phyloP scores from a whole-genome alignment of 2,113 vertebrate genomes.

The Corynorhinus townsendii region DNA sequence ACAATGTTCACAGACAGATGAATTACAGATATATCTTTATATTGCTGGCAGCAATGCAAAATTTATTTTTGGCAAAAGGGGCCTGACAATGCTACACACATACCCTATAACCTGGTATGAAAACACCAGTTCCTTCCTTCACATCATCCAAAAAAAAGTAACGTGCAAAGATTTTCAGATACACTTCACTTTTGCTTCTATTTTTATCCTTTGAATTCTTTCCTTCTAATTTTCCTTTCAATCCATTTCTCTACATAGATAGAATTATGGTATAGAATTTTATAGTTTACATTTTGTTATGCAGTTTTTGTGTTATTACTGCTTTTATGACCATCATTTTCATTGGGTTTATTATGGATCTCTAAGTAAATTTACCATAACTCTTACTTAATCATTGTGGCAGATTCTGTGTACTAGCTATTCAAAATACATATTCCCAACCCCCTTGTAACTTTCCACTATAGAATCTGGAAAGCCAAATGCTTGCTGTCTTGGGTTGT shows the following conservation, averaged over 20 bases:
- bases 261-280: background rate
- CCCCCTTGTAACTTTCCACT: background rate
- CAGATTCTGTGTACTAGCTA: background rate
- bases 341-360: background rate
- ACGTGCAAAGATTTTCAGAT: background rate
- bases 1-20: background rate
- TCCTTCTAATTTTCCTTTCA: slow-evolving; percentile 3
- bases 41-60: background rate
- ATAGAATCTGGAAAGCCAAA: background rate
- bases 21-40: background rate
- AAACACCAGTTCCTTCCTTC: background rate
- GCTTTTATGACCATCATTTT: background rate
- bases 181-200: background rate
- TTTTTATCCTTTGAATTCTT: slow-evolving; percentile 2
- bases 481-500: background rate
- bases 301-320: background rate
- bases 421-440: background rate
- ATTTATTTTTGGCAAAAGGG: background rate
- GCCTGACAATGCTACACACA: background rate
- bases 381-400: background rate
- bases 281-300: background rate
- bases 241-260: background rate
- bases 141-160: background rate
- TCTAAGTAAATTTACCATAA: background rate
- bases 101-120: background rate